A percentile compares a stretch with the other conserved stretches of the same genome.
phyloP scores from a whole-genome alignment of 1,140 invertebrate genomes.

The Chrysopa pallens region DNA sequence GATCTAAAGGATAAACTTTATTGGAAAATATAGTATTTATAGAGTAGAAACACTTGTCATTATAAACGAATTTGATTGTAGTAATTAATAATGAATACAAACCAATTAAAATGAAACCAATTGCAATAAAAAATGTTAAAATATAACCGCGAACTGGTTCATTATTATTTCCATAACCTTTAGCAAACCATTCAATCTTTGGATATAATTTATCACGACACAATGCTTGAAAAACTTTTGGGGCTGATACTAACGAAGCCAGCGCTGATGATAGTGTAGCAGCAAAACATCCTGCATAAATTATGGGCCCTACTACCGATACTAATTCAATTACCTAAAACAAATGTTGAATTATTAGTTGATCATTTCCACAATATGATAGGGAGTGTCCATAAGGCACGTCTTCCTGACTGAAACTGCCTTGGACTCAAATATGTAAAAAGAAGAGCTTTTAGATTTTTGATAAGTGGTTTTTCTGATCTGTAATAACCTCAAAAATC shows the following conservation, averaged over 20 bases:
- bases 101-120: constrained; percentile 79
- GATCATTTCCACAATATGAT: no score
- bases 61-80: no score
- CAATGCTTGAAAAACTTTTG: constrained; percentile 86
- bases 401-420: no score
- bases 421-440: no score
- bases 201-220: constrained; percentile 94
- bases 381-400: no score
- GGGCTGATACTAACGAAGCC: constrained; percentile 88
- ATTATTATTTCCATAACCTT: constrained; percentile 76
- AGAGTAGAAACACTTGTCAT: no score
- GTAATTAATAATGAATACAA: constrained; percentile 14
- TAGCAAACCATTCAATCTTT: constrained; percentile 77
- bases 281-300: constrained; percentile 92
- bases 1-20: no score
- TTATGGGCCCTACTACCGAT: constrained; percentile 75
- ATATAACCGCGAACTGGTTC: constrained; percentile 86
- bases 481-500: no score
- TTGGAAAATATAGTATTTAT: no score
- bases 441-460: no score
- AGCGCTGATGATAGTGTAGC: constrained; percentile 91
- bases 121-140: constrained; percentile 76
- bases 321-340: constrained; percentile 78
- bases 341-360: no score
- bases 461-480: no score